Evolutionary conservation across 2,113 vertebrate genomes (phyloP).

Genomic region (Rhipidura dahli): DNA sequence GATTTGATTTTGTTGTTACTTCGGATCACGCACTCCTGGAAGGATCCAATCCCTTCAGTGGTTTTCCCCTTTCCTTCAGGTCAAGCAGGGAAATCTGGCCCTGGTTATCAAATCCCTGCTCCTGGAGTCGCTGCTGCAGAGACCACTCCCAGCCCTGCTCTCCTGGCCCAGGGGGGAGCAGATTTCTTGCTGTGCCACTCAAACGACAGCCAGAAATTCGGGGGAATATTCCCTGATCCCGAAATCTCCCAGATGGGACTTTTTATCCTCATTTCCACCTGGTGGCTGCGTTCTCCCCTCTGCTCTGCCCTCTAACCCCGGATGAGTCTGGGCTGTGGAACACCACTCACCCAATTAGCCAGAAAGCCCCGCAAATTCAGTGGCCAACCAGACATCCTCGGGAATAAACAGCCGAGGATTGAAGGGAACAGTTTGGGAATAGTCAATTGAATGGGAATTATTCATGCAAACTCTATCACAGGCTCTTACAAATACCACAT

Average conservation of each 20-base stretch:
- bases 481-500: slow-evolving; percentile 6
- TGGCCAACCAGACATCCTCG: not conserved
- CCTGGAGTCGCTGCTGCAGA: not conserved
- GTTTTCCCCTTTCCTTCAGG: not conserved
- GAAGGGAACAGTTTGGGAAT: slow-evolving; percentile 50
- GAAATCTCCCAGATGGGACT: not conserved
- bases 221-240: not conserved
- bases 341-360: not conserved
- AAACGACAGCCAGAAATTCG: not conserved
- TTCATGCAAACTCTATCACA: slow-evolving; percentile 17
- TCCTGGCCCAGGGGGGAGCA: not conserved
- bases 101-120: too few species aligned
- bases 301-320: not conserved
- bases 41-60: not conserved
- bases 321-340: not conserved
- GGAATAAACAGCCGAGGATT: not conserved
- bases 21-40: not conserved
- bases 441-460: slow-evolving; percentile 52
- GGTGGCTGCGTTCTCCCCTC: not conserved
- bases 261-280: not conserved
- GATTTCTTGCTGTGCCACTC: not conserved
- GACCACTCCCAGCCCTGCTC: accelerated
- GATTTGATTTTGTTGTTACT: not conserved
- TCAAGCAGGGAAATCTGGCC: not conserved
- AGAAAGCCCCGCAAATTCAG: not conserved